Percentiles rank a stretch among this genome's conserved stretches.
Evolutionary conservation across 2,797 vertebrate genomes (phyloP).

Genomic region (Sebastes nivosus): DNA sequence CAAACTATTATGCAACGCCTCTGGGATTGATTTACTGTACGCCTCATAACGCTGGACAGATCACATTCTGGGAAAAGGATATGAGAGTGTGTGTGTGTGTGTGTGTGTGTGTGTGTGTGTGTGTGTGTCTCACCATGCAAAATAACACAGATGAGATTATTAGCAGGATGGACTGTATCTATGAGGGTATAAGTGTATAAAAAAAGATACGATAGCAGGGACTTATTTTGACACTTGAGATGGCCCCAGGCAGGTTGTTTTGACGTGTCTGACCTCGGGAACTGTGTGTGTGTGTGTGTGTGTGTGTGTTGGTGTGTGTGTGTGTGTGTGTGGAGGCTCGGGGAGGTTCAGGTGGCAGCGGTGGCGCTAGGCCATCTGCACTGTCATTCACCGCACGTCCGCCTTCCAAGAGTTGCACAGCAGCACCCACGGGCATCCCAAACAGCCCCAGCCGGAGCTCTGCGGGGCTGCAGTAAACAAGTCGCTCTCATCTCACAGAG

Average conservation of each 20-base stretch:
- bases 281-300: conserved; percentile 25
- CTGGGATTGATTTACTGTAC: conserved; percentile 75
- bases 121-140: neutral
- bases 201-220: conserved; percentile 19
- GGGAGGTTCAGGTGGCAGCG: conserved; percentile 71
- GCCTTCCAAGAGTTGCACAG: conserved; percentile 66
- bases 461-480: conserved; percentile 75
- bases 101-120: neutral
- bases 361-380: conserved; percentile 70
- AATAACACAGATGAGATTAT: conserved; percentile 23
- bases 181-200: conserved; percentile 11
- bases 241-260: conserved; percentile 66
- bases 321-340: neutral
- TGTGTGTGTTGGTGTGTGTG: conserved; percentile 2
- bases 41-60: conserved; percentile 22
- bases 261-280: conserved; percentile 64
- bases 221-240: conserved; percentile 67
- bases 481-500: conserved; percentile 54
- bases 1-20: conserved; percentile 72
- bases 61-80: conserved; percentile 47
- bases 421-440: conserved; percentile 69
- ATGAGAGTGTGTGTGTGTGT: conserved; percentile 12
- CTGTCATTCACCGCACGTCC: conserved; percentile 72
- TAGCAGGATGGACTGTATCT: conserved; percentile 19
- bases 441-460: conserved; percentile 73